phyloP scores from a whole-genome alignment of 92 coral and sea anemone species.

The Plumapathes pennacea region DNA sequence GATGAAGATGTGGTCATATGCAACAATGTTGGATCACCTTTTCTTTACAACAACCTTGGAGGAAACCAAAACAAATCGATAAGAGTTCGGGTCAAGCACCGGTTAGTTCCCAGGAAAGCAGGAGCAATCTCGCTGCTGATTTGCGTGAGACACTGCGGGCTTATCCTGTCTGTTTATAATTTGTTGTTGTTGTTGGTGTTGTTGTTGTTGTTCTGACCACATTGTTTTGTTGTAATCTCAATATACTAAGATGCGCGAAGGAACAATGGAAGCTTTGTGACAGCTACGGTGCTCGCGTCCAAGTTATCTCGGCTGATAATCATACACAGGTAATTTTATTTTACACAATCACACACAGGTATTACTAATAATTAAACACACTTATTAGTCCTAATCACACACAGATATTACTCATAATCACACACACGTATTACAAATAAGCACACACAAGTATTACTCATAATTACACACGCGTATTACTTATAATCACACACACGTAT shows the following conservation, averaged over 20 bases:
- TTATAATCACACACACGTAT: too few species aligned
- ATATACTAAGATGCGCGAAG: slow-evolving; percentile 56
- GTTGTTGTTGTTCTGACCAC: neutral
- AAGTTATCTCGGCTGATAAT: slow-evolving; percentile 54
- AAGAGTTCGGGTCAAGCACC: slow-evolving; percentile 71
- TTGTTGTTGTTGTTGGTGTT: neutral
- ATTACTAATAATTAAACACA: too few species aligned
- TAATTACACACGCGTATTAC: too few species aligned
- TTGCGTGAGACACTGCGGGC: too few species aligned
- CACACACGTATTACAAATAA: too few species aligned
- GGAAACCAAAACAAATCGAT: slow-evolving; percentile 77
- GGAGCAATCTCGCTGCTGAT: too few species aligned
- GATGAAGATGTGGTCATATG: slow-evolving; percentile 89
- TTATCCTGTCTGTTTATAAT: neutral
- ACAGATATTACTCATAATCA: too few species aligned
- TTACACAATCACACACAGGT: too few species aligned
- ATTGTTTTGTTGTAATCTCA: neutral
- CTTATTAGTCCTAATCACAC: too few species aligned
- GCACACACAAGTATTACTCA: too few species aligned
- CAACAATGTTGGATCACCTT: slow-evolving; percentile 83
- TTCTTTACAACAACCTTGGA: slow-evolving; percentile 68
- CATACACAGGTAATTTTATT: slow-evolving; percentile 63
- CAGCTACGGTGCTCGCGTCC: slow-evolving; percentile 87
- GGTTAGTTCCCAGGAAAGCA: slow-evolving; percentile 19
- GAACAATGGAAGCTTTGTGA: slow-evolving; percentile 52